Percentiles rank a stretch among this genome's conserved stretches.
phyloP scores from a whole-genome alignment of 2,888 invertebrate species.

The Metopia argyrocephala region DNA sequence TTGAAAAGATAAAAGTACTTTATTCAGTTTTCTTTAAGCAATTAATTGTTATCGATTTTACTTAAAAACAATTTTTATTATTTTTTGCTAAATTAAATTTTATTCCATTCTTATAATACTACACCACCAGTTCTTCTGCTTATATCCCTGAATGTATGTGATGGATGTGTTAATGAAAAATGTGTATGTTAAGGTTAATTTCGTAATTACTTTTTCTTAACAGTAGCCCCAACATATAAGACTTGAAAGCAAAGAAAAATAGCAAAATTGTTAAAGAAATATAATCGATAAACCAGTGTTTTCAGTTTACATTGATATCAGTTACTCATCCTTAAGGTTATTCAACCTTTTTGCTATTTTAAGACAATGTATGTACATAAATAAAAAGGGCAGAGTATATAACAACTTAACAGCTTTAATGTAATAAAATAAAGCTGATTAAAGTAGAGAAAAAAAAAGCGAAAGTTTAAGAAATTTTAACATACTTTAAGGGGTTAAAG shows the following conservation, averaged over 20 bases:
- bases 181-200: slow-evolving; percentile 59
- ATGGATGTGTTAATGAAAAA: slow-evolving; percentile 60
- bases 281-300: not conserved
- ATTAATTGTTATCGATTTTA: slow-evolving; percentile 60
- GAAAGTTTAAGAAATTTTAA: not conserved
- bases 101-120: not conserved
- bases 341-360: slow-evolving; percentile 35
- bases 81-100: not conserved
- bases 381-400: not conserved
- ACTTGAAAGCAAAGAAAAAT: not conserved
- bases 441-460: not conserved
- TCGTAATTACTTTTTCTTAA: slow-evolving; percentile 51
- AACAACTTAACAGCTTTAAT: slow-evolving; percentile 15
- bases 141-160: not conserved
- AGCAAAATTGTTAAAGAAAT: not conserved
- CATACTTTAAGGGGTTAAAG: slow-evolving; percentile 21
- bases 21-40: slow-evolving; percentile 19
- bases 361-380: not conserved
- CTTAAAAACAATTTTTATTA: slow-evolving; percentile 19
- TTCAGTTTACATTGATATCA: slow-evolving; percentile 8
- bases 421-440: slow-evolving; percentile 29
- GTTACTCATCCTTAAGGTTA: slow-evolving; percentile 28
- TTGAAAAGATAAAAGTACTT: slow-evolving; percentile 9
- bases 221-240: slow-evolving; percentile 11
- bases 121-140: not conserved